A percentile compares a stretch with the other conserved stretches of the same genome.
Conservation (phyloP, 1,140 invertebrate genomes). For the Mactra quadrangularis region DNA sequence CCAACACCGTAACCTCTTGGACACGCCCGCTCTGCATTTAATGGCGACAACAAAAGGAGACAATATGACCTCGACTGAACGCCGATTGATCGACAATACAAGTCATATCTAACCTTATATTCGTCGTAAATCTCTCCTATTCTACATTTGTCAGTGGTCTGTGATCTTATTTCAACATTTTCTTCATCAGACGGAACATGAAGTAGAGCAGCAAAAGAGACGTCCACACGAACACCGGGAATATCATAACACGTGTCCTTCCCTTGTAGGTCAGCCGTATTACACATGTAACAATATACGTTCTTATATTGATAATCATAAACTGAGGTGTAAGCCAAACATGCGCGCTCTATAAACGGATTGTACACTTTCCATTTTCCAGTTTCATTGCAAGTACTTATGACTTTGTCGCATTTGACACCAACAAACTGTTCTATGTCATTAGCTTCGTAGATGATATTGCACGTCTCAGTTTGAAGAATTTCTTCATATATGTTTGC, state of each 20-base stretch:
- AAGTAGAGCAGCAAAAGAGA: background rate
- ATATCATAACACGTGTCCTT: background rate
- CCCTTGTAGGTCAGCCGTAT: background rate
- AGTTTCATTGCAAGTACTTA: conserved; percentile 8
- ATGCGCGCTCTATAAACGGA: background rate
- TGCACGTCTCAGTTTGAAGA: background rate
- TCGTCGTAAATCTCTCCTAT: too few species aligned
- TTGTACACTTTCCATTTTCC: conserved; percentile 12
- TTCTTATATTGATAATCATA: conserved; percentile 3
- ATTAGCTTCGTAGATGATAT: background rate
- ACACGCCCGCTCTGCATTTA: too few species aligned
- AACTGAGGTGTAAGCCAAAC: background rate
- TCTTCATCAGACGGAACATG: too few species aligned
- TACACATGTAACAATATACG: conserved; percentile 21
- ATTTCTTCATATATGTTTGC: background rate
- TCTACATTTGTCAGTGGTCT: too few species aligned
- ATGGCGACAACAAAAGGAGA: too few species aligned
- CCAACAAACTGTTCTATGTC: background rate
- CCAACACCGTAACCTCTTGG: too few species aligned
- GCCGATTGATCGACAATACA: too few species aligned
- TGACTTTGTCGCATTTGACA: background rate
- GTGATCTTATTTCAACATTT: too few species aligned
- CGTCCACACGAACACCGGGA: background rate
- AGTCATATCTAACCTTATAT: too few species aligned
- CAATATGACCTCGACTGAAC: too few species aligned